A percentile compares a stretch with the other conserved stretches of the same genome.
Evolutionary conservation across 2,797 vertebrate species (phyloP).

Genomic region (Syndactyla subalaris): DNA sequence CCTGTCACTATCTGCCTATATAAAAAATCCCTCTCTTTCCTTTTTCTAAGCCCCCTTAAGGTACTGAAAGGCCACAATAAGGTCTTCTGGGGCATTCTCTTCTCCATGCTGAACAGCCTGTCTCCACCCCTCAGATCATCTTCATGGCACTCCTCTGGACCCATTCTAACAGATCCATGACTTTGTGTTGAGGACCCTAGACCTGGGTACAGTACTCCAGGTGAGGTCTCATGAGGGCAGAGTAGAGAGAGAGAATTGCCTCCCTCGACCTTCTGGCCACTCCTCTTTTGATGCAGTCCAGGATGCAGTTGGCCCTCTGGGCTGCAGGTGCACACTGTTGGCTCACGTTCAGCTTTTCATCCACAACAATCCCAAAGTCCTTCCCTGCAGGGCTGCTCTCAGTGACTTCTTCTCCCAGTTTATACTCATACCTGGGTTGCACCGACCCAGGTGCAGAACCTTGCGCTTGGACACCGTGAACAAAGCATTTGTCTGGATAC

Average conservation of each 20-base stretch:
- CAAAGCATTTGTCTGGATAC: neutral
- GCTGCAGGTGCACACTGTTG: neutral
- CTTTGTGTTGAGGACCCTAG: neutral
- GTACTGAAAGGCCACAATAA: neutral
- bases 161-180: neutral
- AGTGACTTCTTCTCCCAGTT: neutral
- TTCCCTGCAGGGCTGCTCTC: neutral
- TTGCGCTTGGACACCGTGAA: neutral
- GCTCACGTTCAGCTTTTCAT: neutral
- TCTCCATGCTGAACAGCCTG: neutral
- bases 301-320: neutral
- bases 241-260: neutral
- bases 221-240: neutral
- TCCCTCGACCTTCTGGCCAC: fast-evolving
- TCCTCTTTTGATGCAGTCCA: neutral
- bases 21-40: neutral
- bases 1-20: neutral
- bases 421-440: neutral
- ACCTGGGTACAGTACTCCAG: neutral
- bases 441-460: fast-evolving
- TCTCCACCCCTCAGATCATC: neutral
- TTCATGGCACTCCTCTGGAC: neutral
- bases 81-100: neutral
- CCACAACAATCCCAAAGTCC: neutral
- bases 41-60: neutral